Evolutionary conservation across 1,140 invertebrate species (phyloP), one percentile per base, ranked within the genome.

Genomic region (Asobara japonica): DNA sequence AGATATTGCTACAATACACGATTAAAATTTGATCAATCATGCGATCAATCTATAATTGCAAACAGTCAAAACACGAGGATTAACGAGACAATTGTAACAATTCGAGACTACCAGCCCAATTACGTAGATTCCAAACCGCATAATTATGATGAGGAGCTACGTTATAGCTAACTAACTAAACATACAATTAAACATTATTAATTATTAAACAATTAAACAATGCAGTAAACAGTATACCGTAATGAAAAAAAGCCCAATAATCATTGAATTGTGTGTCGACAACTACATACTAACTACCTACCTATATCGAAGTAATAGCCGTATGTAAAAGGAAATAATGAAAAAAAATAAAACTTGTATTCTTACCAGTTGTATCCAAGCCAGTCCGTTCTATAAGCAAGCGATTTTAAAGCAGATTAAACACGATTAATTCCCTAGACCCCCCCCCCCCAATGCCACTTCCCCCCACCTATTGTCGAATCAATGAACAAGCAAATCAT

Each of bases 251-350:
- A 45, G 82, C 84, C 81, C 85, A 87, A 82, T 87, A 87, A 87
- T 82, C 85, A 87, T 87, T 84, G 73, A 87, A 87, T 87, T 87
- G 86, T 87, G 86, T 87, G 86, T 87, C 86, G 86, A 87, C 86
- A 87, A 87, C 86, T 87, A 88, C 86, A 88, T 88, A 88, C 86
- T 87, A 82, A 83, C 66, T 87, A 88, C 85, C 85, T 86, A 87
- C 85, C 85, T 88, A 88, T 88, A 88, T 88, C 82, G 85, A 88
- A 88, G 81, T 88, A 88, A 88, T 88, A 88, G 86, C 85, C 85
- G 85, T 88, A 87, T 88, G 85, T 88, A 88, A 88, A 88, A 88
- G 80, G 80, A 83, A 86, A 72, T 41, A 60, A 73, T 73, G 31
- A 31, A 25, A 76, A 75, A 81, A 78, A 87, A 85, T 75, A 77